phyloP scores from a whole-genome alignment of 2,113 vertebrate species.

The Xiphorhynchus elegans region DNA sequence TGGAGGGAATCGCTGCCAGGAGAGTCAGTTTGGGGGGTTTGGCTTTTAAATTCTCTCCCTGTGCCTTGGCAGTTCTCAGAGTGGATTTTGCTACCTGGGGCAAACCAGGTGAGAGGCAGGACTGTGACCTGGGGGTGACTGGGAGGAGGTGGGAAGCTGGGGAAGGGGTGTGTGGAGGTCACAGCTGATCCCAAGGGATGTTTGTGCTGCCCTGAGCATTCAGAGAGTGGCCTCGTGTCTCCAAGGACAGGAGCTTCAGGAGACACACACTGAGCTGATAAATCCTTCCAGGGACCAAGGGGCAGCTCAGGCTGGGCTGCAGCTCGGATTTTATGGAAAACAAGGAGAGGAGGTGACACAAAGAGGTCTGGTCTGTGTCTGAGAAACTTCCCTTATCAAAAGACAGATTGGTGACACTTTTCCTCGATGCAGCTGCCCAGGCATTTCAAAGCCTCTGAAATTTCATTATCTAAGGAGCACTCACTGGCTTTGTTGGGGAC shows the following conservation, averaged over 20 bases:
- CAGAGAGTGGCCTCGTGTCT: neutral
- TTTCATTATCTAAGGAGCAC: neutral
- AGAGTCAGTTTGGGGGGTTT: accelerated
- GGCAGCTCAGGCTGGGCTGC: neutral
- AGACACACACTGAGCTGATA: neutral
- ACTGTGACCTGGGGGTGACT: neutral
- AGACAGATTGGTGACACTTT: neutral
- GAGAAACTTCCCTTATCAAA: neutral
- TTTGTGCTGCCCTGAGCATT: neutral
- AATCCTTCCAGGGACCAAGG: neutral
- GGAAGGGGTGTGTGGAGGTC: neutral
- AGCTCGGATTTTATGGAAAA: neutral
- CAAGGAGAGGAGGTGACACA: neutral
- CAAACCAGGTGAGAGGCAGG: neutral
- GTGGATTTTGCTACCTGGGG: neutral
- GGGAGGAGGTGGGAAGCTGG: neutral
- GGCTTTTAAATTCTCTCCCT: neutral
- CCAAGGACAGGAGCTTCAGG: neutral
- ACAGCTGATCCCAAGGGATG: accelerated
- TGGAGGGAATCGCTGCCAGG: neutral
- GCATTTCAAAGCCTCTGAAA: neutral
- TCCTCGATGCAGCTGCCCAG: constrained; percentile 7
- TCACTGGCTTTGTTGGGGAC: neutral
- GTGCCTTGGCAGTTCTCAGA: neutral
- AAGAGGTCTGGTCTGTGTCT: neutral